A percentile compares a stretch with the other conserved stretches of the same genome.
Conservation (phyloP, 2,888 invertebrate species). For the Eueremaeus valkanovi region DNA sequence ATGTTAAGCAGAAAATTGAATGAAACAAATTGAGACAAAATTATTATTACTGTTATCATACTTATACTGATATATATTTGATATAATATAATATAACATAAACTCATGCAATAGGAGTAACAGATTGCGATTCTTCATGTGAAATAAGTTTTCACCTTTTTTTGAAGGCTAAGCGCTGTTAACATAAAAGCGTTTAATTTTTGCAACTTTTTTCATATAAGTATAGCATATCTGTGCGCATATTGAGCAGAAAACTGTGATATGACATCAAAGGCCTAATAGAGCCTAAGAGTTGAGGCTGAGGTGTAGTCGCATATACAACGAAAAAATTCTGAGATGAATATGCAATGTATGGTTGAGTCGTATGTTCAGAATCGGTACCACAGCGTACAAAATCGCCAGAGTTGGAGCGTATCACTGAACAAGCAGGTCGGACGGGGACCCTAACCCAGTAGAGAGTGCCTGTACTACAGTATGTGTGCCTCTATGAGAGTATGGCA, state of each 20-base stretch:
- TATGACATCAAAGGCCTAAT: constrained; percentile 35
- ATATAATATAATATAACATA: too few relatives aligned
- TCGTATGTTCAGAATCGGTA: background rate
- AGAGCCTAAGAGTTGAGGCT: constrained; percentile 8
- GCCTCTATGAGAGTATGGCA: background rate
- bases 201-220: background rate
- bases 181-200: constrained; percentile 30
- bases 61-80: background rate
- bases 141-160: constrained; percentile 8
- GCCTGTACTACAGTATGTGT: too few relatives aligned
- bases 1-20: background rate
- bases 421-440: constrained; percentile 16
- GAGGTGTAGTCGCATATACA: background rate
- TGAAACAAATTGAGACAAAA: constrained; percentile 16
- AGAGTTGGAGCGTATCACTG: constrained; percentile 26
- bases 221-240: constrained; percentile 28
- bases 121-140: constrained; percentile 28
- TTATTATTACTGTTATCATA: constrained; percentile 25
- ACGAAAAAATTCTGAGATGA: background rate
- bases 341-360: background rate
- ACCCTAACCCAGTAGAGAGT: constrained; percentile 13
- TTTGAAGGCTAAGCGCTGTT: constrained; percentile 18
- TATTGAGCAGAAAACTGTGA: constrained; percentile 31
- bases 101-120: too few relatives aligned
- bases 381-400: constrained; percentile 27